Conservation (phyloP, 2,797 vertebrate genomes). For the Mormyrops boulengeri region DNA sequence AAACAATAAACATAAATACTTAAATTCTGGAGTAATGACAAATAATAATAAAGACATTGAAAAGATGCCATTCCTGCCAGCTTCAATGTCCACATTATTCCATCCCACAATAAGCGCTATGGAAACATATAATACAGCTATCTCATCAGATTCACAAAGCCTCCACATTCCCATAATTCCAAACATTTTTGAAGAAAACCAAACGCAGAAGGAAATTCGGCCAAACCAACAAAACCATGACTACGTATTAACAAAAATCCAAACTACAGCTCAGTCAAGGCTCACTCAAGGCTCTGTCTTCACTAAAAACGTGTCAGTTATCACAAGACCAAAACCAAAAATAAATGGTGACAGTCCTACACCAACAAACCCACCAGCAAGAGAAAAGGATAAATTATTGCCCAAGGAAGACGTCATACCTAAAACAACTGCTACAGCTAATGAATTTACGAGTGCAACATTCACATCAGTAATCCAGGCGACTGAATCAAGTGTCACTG, state of each 20-base stretch:
- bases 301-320: slow-evolving; percentile 26
- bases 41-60: slow-evolving; percentile 25
- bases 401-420: slow-evolving; percentile 26
- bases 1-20: slow-evolving; percentile 18
- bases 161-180: slow-evolving; percentile 6
- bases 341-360: slow-evolving; percentile 21
- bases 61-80: slow-evolving; percentile 27
- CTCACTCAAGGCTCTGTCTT: slow-evolving; percentile 29
- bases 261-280: slow-evolving; percentile 27
- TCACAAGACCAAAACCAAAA: slow-evolving; percentile 30
- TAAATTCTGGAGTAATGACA: slow-evolving; percentile 11
- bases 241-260: slow-evolving; percentile 21
- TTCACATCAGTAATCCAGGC: slow-evolving; percentile 31
- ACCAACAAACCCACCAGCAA: slow-evolving; percentile 45
- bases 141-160: slow-evolving; percentile 27
- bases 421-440: slow-evolving; percentile 15
- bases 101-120: slow-evolving; percentile 8
- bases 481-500: background rate
- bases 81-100: background rate
- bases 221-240: background rate
- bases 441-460: slow-evolving; percentile 26
- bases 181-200: slow-evolving; percentile 15
- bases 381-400: slow-evolving; percentile 38
- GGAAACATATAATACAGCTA: slow-evolving; percentile 20
- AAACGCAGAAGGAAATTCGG: slow-evolving; percentile 19